Evolutionary conservation across 2,797 vertebrate species (phyloP).

Genomic region (Typhlichthys subterraneus): DNA sequence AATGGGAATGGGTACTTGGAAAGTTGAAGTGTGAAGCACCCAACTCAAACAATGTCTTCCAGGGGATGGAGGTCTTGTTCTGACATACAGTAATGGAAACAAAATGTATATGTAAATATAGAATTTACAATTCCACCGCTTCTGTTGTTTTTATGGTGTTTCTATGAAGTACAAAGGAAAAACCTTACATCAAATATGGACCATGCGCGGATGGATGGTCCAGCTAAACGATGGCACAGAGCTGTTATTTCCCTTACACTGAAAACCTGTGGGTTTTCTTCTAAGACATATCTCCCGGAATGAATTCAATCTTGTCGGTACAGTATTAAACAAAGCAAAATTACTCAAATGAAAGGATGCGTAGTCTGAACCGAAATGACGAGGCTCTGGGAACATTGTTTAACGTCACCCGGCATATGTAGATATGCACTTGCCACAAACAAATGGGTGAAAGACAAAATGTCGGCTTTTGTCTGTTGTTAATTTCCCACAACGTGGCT

Average conservation of each 20-base stretch:
- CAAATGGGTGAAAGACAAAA: no score
- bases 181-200: conserved; percentile 15
- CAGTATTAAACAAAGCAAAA: no score
- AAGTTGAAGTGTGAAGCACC: conserved; percentile 49
- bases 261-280: conserved; percentile 24
- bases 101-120: no score
- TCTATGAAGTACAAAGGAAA: conserved; percentile 40
- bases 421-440: no score
- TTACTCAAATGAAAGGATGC: no score
- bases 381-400: no score
- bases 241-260: conserved; percentile 31
- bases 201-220: conserved; percentile 13
- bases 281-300: conserved; percentile 10
- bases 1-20: conserved; percentile 34
- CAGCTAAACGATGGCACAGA: conserved; percentile 19
- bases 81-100: conserved; percentile 42
- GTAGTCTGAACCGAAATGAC: no score
- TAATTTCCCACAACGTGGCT: not conserved
- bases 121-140: conserved; percentile 28
- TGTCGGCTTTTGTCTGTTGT: not conserved
- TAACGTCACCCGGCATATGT: no score
- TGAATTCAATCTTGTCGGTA: conserved; percentile 14
- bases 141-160: conserved; percentile 50
- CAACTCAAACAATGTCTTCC: conserved; percentile 59
- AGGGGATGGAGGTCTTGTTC: conserved; percentile 33